Evolutionary conservation across 1,140 invertebrate species (phyloP).

Genomic region (Drosophila simulans): DNA sequence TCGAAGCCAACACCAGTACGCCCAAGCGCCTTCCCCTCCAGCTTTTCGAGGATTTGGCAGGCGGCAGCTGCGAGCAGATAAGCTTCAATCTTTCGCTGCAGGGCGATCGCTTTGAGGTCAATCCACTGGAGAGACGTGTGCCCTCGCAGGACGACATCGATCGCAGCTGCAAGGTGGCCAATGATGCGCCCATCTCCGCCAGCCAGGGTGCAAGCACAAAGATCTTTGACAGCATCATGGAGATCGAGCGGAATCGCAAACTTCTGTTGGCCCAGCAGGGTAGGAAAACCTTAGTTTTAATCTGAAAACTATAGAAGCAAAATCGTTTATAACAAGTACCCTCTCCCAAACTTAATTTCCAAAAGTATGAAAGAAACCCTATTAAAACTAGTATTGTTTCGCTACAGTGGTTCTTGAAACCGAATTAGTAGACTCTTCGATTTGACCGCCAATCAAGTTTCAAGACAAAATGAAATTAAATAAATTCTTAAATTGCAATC

Average conservation of each 20-base stretch:
- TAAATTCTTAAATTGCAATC: no score
- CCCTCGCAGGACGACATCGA: conserved; percentile 94
- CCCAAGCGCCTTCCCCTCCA: conserved; percentile 73
- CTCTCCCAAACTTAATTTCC: background rate
- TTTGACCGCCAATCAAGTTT: background rate
- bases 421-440: background rate
- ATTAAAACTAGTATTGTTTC: background rate
- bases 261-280: conserved; percentile 95
- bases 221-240: conserved; percentile 94
- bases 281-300: conserved; percentile 76
- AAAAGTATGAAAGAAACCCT: background rate
- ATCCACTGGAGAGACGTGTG: conserved; percentile 85
- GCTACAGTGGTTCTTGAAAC: background rate
- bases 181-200: conserved; percentile 90
- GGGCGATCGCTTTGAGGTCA: conserved; percentile 85
- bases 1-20: conserved; percentile 75
- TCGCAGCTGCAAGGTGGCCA: conserved; percentile 93
- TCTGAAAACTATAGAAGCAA: background rate
- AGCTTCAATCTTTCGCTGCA: conserved; percentile 81
- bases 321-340: no score
- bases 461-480: background rate
- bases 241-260: conserved; percentile 95
- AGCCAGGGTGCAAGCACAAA: conserved; percentile 89
- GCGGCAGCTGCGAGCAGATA: conserved; percentile 65
- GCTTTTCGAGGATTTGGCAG: conserved; percentile 53